A percentile compares a stretch with the other conserved stretches of the same genome.
These are phyloP conservation scores for Hypsibius dujardini DNA, from an alignment of 1,140 invertebrate genomes.

Conservation along the genomic window DNA sequence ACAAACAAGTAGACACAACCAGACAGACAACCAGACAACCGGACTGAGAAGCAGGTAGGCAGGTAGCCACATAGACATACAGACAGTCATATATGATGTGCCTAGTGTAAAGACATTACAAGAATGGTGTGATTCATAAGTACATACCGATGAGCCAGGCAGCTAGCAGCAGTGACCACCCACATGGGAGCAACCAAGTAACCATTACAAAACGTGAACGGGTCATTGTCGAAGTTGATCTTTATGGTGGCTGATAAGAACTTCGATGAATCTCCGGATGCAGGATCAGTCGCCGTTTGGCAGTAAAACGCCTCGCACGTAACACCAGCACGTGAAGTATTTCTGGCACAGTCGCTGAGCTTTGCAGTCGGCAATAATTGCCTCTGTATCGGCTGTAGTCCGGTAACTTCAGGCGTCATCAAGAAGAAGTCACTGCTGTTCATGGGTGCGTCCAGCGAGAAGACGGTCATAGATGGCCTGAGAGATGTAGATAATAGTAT, in stretches of 20 bases:
- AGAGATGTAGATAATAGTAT: not conserved
- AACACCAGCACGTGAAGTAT: not conserved
- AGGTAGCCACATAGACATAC: no score
- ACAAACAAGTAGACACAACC: no score
- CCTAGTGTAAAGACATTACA: no score
- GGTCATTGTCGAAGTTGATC: conserved; percentile 1
- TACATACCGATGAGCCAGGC: not conserved
- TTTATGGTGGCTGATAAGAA: not conserved
- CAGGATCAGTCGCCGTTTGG: not conserved
- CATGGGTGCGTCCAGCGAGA: not conserved
- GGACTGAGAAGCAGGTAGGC: no score
- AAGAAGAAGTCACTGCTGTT: not conserved
- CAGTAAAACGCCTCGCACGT: not conserved
- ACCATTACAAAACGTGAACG: conserved; percentile 1
- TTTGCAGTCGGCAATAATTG: not conserved
- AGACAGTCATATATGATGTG: no score
- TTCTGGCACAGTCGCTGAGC: not conserved
- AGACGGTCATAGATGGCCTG: not conserved
- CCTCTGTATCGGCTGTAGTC: not conserved
- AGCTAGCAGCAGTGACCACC: conserved; percentile 5
- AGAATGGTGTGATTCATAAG: no score
- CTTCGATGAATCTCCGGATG: not conserved
- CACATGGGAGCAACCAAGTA: conserved; percentile 15
- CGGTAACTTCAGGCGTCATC: not conserved
- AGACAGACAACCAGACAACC: no score